Conservation (phyloP, 1,140 invertebrate species). For the Triops cancriformis region DNA sequence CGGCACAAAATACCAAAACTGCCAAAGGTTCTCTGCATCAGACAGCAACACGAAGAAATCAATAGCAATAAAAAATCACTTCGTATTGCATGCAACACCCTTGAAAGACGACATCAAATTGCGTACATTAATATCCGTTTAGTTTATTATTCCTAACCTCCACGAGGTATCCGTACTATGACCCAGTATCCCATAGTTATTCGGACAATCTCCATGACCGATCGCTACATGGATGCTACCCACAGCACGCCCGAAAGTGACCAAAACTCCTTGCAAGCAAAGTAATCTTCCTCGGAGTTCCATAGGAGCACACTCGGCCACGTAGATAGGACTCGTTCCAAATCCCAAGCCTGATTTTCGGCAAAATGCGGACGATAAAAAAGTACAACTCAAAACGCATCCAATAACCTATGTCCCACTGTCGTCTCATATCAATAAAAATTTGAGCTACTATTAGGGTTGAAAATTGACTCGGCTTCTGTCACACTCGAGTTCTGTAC, state of each 20-base stretch:
- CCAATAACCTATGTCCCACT: not conserved
- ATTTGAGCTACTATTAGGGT: too few relatives aligned
- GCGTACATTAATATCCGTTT: not conserved
- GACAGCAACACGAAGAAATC: too few relatives aligned
- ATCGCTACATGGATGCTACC: not conserved
- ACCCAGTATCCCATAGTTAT: not conserved
- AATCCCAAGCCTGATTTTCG: conserved; percentile 45
- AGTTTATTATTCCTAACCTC: not conserved
- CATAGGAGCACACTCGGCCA: conserved; percentile 47
- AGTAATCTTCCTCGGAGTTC: conserved; percentile 46
- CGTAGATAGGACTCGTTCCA: conserved; percentile 50
- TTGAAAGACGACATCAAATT: not conserved
- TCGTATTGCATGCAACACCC: too few relatives aligned
- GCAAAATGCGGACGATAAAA: not conserved
- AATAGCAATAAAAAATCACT: too few relatives aligned
- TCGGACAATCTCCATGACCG: not conserved
- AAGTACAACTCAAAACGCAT: not conserved
- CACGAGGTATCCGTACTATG: not conserved
- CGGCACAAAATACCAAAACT: too few relatives aligned
- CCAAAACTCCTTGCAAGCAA: conserved; percentile 39
- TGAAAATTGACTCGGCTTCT: too few relatives aligned
- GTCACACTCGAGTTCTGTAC: too few relatives aligned
- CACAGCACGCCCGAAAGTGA: conserved; percentile 27
- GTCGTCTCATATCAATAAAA: too few relatives aligned
- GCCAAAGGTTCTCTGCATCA: too few relatives aligned